Percentiles rank a stretch among this genome's conserved stretches.
These are phyloP conservation scores for Papilio polytes DNA, from an alignment of 1,140 invertebrate genomes.

Conservation along the genomic window DNA sequence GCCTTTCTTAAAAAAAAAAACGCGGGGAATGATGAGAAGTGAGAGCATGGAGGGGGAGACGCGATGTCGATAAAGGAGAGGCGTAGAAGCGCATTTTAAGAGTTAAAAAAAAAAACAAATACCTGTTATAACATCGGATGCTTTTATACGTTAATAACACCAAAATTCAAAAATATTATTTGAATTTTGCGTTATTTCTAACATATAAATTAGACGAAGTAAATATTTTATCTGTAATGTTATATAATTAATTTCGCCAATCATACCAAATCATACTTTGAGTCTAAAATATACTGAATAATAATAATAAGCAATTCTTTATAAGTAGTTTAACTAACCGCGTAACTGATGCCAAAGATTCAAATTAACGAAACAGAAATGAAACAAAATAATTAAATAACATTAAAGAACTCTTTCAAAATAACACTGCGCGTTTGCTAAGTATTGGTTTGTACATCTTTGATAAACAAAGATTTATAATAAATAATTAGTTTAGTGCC, in stretches of 20 bases:
- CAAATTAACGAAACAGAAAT: neutral
- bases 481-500: neutral
- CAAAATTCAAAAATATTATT: neutral
- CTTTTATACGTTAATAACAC: neutral
- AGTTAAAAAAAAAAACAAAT: neutral
- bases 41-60: slow-evolving; percentile 18
- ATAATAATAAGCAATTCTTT: neutral
- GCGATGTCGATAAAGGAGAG: slow-evolving; percentile 16
- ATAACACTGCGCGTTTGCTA: neutral
- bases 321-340: neutral
- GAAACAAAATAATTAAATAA: neutral
- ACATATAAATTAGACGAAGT: neutral
- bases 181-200: neutral
- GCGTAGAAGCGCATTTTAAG: slow-evolving; percentile 14
- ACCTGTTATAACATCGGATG: neutral
- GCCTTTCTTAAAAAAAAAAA: slow-evolving; percentile 17
- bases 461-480: neutral
- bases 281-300: neutral
- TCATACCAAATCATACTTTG: neutral
- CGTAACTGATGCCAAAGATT: neutral
- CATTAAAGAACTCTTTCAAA: neutral
- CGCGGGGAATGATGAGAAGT: neutral
- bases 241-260: neutral
- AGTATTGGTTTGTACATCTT: neutral
- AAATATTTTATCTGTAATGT: slow-evolving; percentile 14